Evolutionary conservation across 2,797 vertebrate species (phyloP).

Genomic region (Triplophysa yarkandensis): DNA sequence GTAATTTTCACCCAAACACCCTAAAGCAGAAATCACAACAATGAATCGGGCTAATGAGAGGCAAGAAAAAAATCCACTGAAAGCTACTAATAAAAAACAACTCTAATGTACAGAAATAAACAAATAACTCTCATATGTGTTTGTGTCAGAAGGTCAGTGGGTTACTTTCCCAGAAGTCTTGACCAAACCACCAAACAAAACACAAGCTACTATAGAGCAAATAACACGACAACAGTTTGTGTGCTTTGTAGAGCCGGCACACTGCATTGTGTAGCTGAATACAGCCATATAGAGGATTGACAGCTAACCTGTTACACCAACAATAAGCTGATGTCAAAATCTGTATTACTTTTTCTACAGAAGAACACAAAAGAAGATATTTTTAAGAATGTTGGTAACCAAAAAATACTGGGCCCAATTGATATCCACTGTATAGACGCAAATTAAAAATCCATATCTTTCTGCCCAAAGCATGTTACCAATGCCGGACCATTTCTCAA

Average conservation of each 20-base stretch:
- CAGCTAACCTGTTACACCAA: no score
- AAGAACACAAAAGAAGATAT: no score
- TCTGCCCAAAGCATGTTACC: no score
- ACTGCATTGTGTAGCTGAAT: constrained; percentile 47
- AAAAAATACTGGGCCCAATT: no score
- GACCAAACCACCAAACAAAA: background rate
- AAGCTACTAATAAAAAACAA: constrained; percentile 1
- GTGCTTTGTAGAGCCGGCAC: constrained; percentile 27
- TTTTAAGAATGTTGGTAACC: no score
- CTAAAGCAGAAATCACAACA: constrained; percentile 34
- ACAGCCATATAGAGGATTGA: constrained; percentile 31
- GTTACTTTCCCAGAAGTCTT: background rate
- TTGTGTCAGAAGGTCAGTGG: constrained; percentile 15
- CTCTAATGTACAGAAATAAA: no score
- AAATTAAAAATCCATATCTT: no score
- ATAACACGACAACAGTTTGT: constrained; percentile 24
- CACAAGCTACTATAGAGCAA: background rate
- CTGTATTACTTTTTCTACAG: no score
- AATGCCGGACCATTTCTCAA: no score
- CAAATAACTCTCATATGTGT: constrained; percentile 2
- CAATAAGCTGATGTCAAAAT: no score
- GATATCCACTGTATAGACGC: no score
- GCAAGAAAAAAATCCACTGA: background rate
- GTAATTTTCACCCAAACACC: constrained; percentile 24
- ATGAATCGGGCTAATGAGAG: constrained; percentile 29